These are phyloP conservation scores for Pygoscelis adeliae DNA, from an alignment of 2,113 vertebrate genomes.

Conservation along the genomic window DNA sequence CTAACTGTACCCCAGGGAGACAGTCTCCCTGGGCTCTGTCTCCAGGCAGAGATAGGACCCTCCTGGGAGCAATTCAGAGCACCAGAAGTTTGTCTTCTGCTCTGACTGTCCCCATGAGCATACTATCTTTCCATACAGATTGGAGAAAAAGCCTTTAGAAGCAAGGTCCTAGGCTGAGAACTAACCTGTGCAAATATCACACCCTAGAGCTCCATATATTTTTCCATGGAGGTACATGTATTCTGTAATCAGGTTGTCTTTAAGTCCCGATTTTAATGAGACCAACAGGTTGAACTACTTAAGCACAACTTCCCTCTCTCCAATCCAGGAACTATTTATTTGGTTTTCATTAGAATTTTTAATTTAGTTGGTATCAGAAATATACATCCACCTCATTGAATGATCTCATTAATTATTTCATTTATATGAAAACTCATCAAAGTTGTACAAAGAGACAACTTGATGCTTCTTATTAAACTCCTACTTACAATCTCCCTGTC, in stretches of 20 bases:
- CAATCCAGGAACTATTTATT: background rate
- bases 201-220: background rate
- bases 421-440: background rate
- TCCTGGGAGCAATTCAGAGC: background rate
- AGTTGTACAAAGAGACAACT: background rate
- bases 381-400: background rate
- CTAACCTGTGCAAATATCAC: background rate
- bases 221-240: accelerated
- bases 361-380: background rate
- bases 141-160: background rate
- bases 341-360: background rate
- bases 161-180: background rate
- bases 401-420: background rate
- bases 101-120: background rate
- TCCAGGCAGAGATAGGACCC: background rate
- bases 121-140: background rate
- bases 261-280: background rate
- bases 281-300: background rate
- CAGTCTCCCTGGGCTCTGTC: background rate
- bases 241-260: background rate
- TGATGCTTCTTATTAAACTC: background rate
- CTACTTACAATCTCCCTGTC: background rate
- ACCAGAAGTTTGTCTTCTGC: background rate
- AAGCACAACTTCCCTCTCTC: background rate
- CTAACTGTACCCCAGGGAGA: background rate